phyloP scores from a whole-genome alignment of 2,113 vertebrate genomes.

The Carollia perspicillata region DNA sequence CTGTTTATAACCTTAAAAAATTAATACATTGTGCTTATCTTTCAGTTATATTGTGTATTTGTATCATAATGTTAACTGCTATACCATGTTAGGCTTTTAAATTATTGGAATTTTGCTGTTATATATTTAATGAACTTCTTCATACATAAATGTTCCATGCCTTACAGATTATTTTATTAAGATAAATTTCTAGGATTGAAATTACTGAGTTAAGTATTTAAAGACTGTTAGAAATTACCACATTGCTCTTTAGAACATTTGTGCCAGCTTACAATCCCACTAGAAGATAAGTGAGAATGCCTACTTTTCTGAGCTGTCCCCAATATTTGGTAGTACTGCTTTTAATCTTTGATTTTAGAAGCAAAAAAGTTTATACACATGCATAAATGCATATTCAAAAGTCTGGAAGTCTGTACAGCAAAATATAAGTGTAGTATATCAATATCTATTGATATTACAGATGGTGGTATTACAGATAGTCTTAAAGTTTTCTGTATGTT shows the following conservation, averaged over 20 bases:
- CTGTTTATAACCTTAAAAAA: neutral
- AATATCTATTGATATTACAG: neutral
- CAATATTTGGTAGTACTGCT: neutral
- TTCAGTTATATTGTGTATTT: neutral
- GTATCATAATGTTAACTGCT: neutral
- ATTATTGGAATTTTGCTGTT: neutral
- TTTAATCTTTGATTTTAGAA: constrained; percentile 25
- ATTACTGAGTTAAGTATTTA: constrained; percentile 10
- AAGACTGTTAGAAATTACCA: neutral
- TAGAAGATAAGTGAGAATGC: neutral
- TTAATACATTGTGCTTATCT: neutral
- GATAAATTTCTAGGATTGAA: constrained; percentile 10
- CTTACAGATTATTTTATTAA: neutral
- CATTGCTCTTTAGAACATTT: neutral
- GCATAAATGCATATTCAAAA: neutral
- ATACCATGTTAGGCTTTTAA: neutral
- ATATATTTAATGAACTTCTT: neutral
- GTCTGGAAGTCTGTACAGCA: neutral
- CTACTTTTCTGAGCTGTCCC: neutral
- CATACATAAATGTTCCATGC: neutral
- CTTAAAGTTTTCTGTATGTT: constrained; percentile 11
- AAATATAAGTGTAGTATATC: neutral
- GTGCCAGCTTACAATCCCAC: neutral
- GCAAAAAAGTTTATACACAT: neutral
- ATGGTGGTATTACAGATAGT: neutral